Conservation (phyloP, 1,140 invertebrate species). For the Frieseomelitta varia region DNA sequence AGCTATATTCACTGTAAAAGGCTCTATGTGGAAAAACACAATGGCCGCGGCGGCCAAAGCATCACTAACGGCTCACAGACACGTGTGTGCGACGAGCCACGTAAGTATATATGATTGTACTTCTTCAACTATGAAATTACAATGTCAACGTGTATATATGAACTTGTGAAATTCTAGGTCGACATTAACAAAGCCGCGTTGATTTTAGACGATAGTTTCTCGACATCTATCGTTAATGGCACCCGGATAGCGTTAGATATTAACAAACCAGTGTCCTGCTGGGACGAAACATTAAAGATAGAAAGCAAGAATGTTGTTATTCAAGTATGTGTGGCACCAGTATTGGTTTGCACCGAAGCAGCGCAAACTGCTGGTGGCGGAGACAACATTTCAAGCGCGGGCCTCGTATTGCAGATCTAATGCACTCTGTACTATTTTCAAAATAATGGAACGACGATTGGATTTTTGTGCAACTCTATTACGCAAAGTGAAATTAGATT, state of each 20-base stretch:
- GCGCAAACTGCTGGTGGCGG: constrained; percentile 93
- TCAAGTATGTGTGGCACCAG: constrained; percentile 92
- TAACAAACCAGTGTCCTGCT: constrained; percentile 91
- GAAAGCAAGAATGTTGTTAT: constrained; percentile 81
- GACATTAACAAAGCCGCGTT: constrained; percentile 87
- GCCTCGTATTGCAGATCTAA: constrained; percentile 89
- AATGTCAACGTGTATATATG: background rate
- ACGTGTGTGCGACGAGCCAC: constrained; percentile 90
- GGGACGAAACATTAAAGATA: constrained; percentile 86
- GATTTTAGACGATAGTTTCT: constrained; percentile 93
- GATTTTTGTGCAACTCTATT: background rate
- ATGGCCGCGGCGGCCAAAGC: constrained; percentile 92
- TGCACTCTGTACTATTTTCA: background rate
- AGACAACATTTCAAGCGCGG: constrained; percentile 94
- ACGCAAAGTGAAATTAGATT: constrained; percentile 10
- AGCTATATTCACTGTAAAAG: constrained; percentile 89
- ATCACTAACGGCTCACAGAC: constrained; percentile 91
- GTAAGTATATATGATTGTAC: constrained; percentile 74
- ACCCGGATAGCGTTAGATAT: constrained; percentile 85
- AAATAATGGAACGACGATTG: background rate
- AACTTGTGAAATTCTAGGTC: constrained; percentile 80
- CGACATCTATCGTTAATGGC: constrained; percentile 84
- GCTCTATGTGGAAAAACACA: constrained; percentile 89
- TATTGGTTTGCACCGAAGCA: constrained; percentile 92
- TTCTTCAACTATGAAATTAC: background rate